Evolutionary conservation across 2,797 vertebrate genomes (phyloP).

Genomic region (Pristis pectinata): DNA sequence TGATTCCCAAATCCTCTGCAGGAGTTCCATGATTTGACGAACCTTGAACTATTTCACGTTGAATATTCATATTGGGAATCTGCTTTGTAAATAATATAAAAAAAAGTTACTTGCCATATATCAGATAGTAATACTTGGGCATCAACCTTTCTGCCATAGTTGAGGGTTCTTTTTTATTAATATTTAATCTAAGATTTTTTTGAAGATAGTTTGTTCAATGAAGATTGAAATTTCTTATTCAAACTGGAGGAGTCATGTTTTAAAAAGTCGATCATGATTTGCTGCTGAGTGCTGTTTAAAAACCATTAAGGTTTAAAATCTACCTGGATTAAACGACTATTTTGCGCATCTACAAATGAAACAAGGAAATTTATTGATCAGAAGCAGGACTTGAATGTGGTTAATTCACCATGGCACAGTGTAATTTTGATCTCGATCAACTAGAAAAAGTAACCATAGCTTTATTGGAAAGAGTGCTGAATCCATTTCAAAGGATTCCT

Average conservation of each 20-base stretch:
- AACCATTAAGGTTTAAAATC: neutral
- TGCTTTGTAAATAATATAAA: neutral
- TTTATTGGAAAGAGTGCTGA: neutral
- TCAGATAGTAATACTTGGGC: neutral
- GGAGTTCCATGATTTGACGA: no score
- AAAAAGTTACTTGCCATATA: neutral
- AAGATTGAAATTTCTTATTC: neutral
- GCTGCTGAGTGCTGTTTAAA: no score
- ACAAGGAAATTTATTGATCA: neutral
- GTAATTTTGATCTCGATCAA: neutral
- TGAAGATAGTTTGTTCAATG: neutral
- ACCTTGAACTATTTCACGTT: neutral
- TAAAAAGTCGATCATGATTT: neutral
- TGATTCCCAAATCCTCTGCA: no score
- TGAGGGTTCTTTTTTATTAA: neutral
- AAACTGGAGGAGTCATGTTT: neutral
- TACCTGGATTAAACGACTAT: neutral
- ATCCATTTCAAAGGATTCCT: conserved; percentile 6
- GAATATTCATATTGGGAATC: neutral
- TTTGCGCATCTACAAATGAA: neutral
- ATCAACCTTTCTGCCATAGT: neutral
- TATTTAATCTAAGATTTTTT: neutral
- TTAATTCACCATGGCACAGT: neutral
- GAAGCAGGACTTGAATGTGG: no score
- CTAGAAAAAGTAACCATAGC: neutral